These are phyloP conservation scores for Cantharis rustica DNA, from an alignment of 2,888 invertebrate genomes.

Conservation along the genomic window DNA sequence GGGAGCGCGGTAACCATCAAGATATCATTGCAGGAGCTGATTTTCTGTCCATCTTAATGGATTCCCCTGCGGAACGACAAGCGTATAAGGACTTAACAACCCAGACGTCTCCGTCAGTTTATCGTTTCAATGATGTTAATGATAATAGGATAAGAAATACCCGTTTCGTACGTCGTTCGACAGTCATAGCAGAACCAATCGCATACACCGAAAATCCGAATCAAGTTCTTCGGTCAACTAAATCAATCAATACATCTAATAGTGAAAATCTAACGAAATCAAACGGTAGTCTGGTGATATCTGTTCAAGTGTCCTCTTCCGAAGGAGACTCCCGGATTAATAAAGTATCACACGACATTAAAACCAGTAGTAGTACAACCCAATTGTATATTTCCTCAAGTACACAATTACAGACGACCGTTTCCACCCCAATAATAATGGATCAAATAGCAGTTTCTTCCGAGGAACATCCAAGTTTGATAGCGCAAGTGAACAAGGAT, in stretches of 20 bases:
- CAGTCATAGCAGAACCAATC: constrained; percentile 6
- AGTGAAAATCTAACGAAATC: constrained; percentile 20
- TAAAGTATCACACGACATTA: constrained; percentile 21
- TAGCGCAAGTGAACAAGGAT: constrained; percentile 62
- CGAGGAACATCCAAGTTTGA: constrained; percentile 57
- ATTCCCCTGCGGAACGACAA: constrained; percentile 40
- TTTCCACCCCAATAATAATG: background rate
- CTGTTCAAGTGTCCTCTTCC: constrained; percentile 61
- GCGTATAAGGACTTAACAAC: constrained; percentile 31
- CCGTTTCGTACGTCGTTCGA: constrained; percentile 17
- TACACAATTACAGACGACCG: background rate
- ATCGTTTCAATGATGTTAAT: constrained; percentile 14
- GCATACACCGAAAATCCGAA: constrained; percentile 7
- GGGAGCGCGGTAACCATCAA: constrained; percentile 50
- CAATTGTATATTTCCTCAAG: background rate
- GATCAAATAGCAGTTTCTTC: constrained; percentile 31
- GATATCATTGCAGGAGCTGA: constrained; percentile 58
- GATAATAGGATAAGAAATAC: constrained; percentile 8
- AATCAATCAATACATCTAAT: background rate
- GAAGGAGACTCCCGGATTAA: constrained; percentile 46
- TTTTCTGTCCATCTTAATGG: constrained; percentile 56
- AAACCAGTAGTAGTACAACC: background rate
- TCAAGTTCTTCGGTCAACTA: background rate
- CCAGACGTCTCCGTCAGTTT: constrained; percentile 5
- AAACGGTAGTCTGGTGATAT: constrained; percentile 46